A percentile compares a stretch with the other conserved stretches of the same genome.
phyloP scores from a whole-genome alignment of 2,113 vertebrate species.

The Tautogolabrus adspersus region DNA sequence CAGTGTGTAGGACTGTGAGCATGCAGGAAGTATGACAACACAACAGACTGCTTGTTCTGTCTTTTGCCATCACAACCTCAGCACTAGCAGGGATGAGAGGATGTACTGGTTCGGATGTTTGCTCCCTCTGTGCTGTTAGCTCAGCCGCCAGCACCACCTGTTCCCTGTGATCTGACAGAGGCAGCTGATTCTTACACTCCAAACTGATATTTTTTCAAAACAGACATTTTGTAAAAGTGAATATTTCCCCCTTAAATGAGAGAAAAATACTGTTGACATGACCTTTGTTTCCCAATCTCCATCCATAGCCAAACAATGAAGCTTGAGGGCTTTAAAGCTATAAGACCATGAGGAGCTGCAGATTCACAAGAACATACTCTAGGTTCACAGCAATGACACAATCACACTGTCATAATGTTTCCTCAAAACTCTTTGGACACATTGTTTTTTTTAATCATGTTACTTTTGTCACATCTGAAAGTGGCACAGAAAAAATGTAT shows the following conservation, averaged over 20 bases:
- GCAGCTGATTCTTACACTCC: neutral
- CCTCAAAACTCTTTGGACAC: too few species aligned
- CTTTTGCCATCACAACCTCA: slow-evolving; percentile 46
- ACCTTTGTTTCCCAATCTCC: neutral
- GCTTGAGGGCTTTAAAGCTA: neutral
- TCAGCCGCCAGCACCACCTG: slow-evolving; percentile 40
- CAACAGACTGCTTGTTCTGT: slow-evolving; percentile 7
- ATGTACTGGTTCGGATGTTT: slow-evolving; percentile 11
- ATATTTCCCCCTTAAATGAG: neutral
- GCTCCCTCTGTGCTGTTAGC: slow-evolving; percentile 30
- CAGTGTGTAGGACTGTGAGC: slow-evolving; percentile 10
- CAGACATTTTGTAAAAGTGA: neutral
- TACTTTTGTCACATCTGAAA: too few species aligned
- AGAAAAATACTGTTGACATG: neutral
- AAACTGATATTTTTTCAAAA: neutral
- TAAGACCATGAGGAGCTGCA: neutral
- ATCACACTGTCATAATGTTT: neutral
- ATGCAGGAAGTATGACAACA: slow-evolving; percentile 14
- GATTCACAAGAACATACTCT: neutral
- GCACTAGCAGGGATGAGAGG: slow-evolving; percentile 23
- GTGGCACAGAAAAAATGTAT: too few species aligned
- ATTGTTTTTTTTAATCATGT: too few species aligned
- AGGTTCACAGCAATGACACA: neutral
- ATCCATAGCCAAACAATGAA: neutral
- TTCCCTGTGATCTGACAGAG: slow-evolving; percentile 15